Evolutionary conservation across 2,113 vertebrate genomes (phyloP).

Genomic region (Cervus canadensis): DNA sequence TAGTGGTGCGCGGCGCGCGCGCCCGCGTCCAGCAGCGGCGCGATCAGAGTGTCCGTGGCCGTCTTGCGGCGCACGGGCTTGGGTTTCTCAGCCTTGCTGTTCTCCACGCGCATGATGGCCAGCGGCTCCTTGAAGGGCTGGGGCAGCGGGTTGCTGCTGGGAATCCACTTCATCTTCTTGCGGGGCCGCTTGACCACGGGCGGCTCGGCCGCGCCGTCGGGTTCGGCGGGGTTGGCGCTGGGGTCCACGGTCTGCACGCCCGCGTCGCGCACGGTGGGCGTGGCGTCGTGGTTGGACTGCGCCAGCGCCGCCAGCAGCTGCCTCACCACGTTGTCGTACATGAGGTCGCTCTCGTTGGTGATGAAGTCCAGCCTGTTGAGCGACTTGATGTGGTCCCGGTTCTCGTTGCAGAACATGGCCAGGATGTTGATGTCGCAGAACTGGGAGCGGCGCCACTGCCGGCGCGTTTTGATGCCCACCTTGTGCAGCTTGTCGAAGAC

Average conservation of each 20-base stretch:
- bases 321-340: conserved; percentile 99
- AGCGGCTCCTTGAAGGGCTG: conserved; percentile 96
- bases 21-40: conserved; percentile 87
- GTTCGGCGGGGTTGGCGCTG: conserved; percentile 89
- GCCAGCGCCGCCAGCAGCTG: conserved; percentile 95
- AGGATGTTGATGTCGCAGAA: conserved; percentile 99
- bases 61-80: conserved; percentile 93
- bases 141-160: conserved; percentile 92
- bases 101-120: conserved; percentile 91
- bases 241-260: conserved; percentile 94
- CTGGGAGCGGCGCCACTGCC: conserved; percentile 98
- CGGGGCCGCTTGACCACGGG: conserved; percentile 94
- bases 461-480: conserved; percentile 96
- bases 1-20: conserved; percentile 69
- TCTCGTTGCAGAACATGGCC: conserved; percentile 99
- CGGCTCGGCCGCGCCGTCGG: conserved; percentile 87
- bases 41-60: conserved; percentile 89
- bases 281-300: conserved; percentile 96
- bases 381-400: conserved; percentile 98
- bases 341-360: conserved; percentile 98
- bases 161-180: conserved; percentile 99
- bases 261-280: conserved; percentile 93
- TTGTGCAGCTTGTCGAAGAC: conserved; percentile 99
- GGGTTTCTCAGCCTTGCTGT: conserved; percentile 93
- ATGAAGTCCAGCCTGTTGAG: conserved; percentile 98